A percentile compares a stretch with the other conserved stretches of the same genome.
Evolutionary conservation across 2,888 invertebrate genomes (phyloP).

Genomic region (Anoplius nigerrimus): DNA sequence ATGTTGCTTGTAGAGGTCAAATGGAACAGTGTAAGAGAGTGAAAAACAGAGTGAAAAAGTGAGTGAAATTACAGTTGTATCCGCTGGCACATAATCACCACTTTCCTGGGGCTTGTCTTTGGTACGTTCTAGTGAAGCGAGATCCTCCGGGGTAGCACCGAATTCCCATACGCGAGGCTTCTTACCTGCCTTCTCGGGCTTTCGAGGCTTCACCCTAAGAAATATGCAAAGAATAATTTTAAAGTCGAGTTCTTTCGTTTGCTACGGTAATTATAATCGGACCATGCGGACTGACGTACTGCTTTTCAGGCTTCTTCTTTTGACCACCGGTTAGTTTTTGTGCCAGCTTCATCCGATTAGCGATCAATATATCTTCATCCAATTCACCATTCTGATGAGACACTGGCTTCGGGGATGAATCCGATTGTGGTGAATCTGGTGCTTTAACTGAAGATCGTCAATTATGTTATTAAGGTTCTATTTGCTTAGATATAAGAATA

Average conservation of each 20-base stretch:
- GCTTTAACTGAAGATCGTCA: slow-evolving; percentile 57
- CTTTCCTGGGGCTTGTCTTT: slow-evolving; percentile 84
- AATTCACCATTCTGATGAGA: slow-evolving; percentile 69
- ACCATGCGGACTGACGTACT: slow-evolving; percentile 70
- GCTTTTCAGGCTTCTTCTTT: slow-evolving; percentile 78
- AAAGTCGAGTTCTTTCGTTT: no score
- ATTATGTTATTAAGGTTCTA: not conserved
- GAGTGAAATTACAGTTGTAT: slow-evolving; percentile 78
- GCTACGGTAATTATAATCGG: not conserved
- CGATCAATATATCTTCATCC: slow-evolving; percentile 83
- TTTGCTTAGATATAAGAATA: not conserved
- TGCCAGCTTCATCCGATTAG: slow-evolving; percentile 87
- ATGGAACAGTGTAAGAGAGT: not conserved
- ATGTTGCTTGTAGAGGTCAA: slow-evolving; percentile 13
- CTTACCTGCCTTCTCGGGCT: slow-evolving; percentile 85
- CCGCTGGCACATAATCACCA: slow-evolving; percentile 79
- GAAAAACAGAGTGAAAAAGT: slow-evolving; percentile 6
- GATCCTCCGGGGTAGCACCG: slow-evolving; percentile 86
- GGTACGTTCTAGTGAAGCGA: slow-evolving; percentile 87
- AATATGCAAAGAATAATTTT: not conserved
- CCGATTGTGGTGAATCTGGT: slow-evolving; percentile 71
- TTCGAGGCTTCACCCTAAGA: slow-evolving; percentile 76
- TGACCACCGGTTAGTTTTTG: slow-evolving; percentile 84
- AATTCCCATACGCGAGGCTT: slow-evolving; percentile 94
- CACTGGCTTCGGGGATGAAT: slow-evolving; percentile 73